These are phyloP conservation scores for Anguilla megastoma DNA, from an alignment of 2,797 vertebrate species.

Conservation along the genomic window DNA sequence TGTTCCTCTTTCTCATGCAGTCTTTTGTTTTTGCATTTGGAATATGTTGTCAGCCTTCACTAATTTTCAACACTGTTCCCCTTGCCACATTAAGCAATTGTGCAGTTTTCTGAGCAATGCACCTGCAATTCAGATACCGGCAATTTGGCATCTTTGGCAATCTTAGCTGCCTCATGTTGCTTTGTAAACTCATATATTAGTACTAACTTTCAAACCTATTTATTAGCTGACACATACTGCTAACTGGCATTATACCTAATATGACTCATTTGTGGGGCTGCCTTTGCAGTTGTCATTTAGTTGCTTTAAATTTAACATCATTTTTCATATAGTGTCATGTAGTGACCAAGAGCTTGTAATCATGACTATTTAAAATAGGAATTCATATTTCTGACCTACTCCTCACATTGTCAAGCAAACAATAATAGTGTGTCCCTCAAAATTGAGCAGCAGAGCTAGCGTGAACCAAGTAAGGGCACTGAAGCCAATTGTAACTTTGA, in stretches of 20 bases:
- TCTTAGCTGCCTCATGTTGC: neutral
- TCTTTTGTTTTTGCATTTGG: too few relatives aligned
- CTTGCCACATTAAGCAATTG: neutral
- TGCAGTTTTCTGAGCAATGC: neutral
- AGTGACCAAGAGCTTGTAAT: too few relatives aligned
- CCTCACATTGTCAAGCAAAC: neutral
- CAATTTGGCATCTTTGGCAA: neutral
- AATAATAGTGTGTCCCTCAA: neutral
- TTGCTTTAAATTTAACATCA: neutral
- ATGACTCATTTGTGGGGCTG: neutral
- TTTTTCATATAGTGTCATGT: neutral
- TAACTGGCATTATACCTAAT: neutral
- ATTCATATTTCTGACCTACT: neutral
- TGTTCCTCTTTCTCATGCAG: too few relatives aligned
- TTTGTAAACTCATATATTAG: neutral
- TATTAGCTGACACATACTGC: neutral
- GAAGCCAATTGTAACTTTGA: neutral
- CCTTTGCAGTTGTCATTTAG: neutral
- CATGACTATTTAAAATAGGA: neutral
- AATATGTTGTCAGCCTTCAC: too few relatives aligned
- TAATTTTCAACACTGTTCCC: neutral
- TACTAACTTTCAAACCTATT: neutral
- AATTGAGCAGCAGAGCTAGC: neutral
- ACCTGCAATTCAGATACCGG: neutral
- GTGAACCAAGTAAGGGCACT: neutral